Conservation (phyloP, 23 tunicate species). For the Botrylloides violaceus region DNA sequence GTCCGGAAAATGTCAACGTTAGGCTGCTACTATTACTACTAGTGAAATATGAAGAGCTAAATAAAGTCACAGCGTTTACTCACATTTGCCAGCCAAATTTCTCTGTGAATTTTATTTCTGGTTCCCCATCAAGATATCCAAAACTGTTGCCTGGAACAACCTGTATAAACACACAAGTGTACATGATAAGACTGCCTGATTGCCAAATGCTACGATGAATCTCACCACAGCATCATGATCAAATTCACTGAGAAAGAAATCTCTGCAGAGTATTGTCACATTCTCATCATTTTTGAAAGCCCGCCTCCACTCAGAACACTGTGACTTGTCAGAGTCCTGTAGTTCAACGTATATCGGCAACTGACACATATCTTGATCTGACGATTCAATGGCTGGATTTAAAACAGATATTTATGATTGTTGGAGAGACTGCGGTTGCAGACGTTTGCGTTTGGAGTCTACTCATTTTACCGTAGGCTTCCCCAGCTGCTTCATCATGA, state of each 20-base stretch:
- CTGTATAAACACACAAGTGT: constrained; percentile 28
- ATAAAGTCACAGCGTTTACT: constrained; percentile 15
- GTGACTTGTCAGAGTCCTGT: constrained; percentile 20
- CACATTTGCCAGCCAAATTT: constrained; percentile 54
- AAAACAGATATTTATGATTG: no score
- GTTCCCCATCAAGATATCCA: constrained; percentile 59
- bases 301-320: constrained; percentile 31
- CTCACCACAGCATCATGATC: constrained; percentile 36
- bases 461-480: no score
- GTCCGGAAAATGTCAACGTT: no score
- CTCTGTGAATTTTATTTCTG: constrained; percentile 37
- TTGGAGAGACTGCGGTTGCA: no score
- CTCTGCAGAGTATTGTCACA: constrained; percentile 6
- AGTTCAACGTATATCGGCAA: constrained; percentile 6
- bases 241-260: neutral
- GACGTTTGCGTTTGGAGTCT: no score
- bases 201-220: no score
- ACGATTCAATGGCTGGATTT: no score
- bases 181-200: no score
- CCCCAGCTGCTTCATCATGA: no score
- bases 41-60: no score
- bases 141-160: constrained; percentile 62
- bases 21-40: no score
- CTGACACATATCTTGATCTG: no score
- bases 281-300: constrained; percentile 14